Conservation (phyloP, 2,113 vertebrate species). For the Pedionomus torquatus region DNA sequence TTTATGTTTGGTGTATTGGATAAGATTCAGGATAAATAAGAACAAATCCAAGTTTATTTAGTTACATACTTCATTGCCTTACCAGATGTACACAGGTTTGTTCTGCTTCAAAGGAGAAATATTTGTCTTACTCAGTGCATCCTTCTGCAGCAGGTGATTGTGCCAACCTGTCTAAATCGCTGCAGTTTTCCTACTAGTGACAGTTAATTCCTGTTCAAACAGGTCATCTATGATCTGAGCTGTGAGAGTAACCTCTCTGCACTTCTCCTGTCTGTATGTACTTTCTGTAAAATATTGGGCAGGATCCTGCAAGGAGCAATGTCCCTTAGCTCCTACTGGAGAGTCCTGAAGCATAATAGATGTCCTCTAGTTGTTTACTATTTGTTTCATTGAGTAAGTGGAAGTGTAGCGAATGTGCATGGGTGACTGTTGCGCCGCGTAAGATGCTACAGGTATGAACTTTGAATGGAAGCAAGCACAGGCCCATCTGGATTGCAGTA, state of each 20-base stretch:
- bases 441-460: not conserved
- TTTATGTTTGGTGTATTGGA: not conserved
- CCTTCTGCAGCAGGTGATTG: not conserved
- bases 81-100: not conserved
- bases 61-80: not conserved
- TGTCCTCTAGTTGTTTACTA: not conserved
- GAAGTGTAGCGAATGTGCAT: not conserved
- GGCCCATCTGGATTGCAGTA: not conserved
- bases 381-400: not conserved
- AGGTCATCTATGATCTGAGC: not conserved
- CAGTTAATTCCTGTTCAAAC: not conserved
- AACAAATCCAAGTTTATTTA: not conserved
- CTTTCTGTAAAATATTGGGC: not conserved
- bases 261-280: not conserved
- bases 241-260: not conserved
- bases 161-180: not conserved
- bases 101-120: not conserved
- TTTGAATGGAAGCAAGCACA: accelerated
- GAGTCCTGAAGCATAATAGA: not conserved
- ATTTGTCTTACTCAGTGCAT: not conserved
- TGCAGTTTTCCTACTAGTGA: not conserved
- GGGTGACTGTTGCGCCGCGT: not conserved
- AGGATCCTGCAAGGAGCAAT: not conserved
- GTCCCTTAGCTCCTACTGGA: not conserved
- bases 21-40: not conserved